Evolutionary conservation across 2,888 invertebrate species (phyloP), one percentile per base, ranked within the genome.

Genomic region (Caenorhabditis afra): DNA sequence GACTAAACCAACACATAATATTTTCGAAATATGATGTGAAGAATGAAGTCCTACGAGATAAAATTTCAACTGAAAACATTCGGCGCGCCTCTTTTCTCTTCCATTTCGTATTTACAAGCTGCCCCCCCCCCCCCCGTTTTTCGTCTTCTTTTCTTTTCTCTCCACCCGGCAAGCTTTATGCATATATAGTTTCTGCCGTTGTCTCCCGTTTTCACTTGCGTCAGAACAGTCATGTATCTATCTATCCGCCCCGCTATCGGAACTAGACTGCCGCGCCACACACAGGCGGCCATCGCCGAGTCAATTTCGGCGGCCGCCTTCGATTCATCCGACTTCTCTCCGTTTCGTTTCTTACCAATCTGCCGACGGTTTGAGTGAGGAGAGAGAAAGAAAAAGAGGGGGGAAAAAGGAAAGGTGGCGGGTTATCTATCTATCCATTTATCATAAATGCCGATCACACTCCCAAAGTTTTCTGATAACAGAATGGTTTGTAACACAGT

Each of bases 191-290:
- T 73, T 73, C 73, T 73, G 44, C 50, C 57, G 50, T 45, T 59
- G 49, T 22, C 44, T 37, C 65, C 52, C 61, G 55, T 71, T 71
- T 71, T 73, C 64, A 73, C 73, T 73, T 73, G 73, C 73, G 73
- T 73, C 73, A 73, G 73, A 73, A 73, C 73, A 73, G 73, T 73
- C 73, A 64, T 73, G 73, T 73, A 64, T 64, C 55, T 73, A 73
- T 73, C 64, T 64, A 52, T 62, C 49, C 29, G 23, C 50, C 58
- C 58, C 50, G 44, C 73, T 73, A 73, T 73, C 73, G 73, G 64
- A 73, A 73, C 73, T 73, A 73, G 73, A 73, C 73, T 55, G 29
- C 37, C 49, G 71, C 71, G 71, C 62, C 71, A 64, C 62, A 61
- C 61, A 62, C 55, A 49, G 45, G 44, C 45, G 59, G 59, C 68